Base-by-base conservation (phyloP, 2,113 vertebrate genomes). In the Pao palembangensis region DNA sequence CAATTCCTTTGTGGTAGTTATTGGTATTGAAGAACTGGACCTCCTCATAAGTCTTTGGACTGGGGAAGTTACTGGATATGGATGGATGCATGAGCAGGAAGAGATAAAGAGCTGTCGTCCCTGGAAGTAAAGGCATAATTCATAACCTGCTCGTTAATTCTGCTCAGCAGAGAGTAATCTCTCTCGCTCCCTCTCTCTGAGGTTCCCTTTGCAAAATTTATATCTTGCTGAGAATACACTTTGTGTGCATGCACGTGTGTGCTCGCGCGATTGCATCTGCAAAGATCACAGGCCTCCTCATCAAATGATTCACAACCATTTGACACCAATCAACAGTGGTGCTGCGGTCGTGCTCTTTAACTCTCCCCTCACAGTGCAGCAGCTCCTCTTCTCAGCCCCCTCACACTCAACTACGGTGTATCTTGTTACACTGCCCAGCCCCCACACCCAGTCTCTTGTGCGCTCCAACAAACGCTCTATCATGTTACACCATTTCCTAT, bases 11-110 rank as follows among this genome's bases (percentile, higher is more conserved):
- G 90, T 97, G 94, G 92, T 98, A 98, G 94, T 94, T 98, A 92
- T 98, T 96, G 90, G 96, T 97, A 92, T 98, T 99, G 91, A 99
- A 99, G 93, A 99, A 99, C 92, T 98, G 97, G 91, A 98, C 94
- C 91, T 99, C 97, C 91, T 98, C 96, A 79, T 96, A 98, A 59
- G 96, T 96, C 93, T 94, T 95, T 83, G 93, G 92, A 89, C 94
- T 98, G 87, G 96, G 95, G 82, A 95, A 97, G 92, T 95, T 99
- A 90, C 95, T 98, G 88, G 94, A 94, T 90, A 98, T 94, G 87
- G 95, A 97, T 73, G 96, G 94, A 91, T 98, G 94, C 95, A 98
- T 96, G 84, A 96, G 92, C 75, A 99, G 93, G 92, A 98, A 98
- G 88, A 98, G 93, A 92, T 94, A 98, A 89, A 98, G 92, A 69